Evolutionary conservation across 2,888 invertebrate species (phyloP), one percentile per base, ranked within the genome.

Genomic region (Fragum whitleyi): DNA sequence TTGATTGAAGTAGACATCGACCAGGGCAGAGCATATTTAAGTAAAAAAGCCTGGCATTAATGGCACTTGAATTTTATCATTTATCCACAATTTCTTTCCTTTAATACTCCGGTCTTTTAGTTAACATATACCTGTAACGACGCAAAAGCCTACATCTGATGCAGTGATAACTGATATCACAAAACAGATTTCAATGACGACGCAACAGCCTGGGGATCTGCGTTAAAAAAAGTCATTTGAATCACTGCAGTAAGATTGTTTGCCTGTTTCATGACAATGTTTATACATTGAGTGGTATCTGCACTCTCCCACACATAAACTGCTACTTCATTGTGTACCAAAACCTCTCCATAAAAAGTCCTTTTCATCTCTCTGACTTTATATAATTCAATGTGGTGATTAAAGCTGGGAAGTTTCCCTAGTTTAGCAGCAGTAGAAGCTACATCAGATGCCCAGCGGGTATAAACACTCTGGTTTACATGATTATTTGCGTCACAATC

Each of bases 401-500:
- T 73, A 39, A 81, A 73, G 9, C 59, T 23, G 9, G 47, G 47
- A n/a, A 79, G 67, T 32, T 69, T 53, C 32, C 78, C 84, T 5
- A 7, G 23, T 16, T 26, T 16, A 2, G 81, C 70, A 1, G 78
- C 81, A 14, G 57, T 36, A 16, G 76, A 47, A 1, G 74, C 75
- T 21, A 76, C 79, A 67, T 81, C 81, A 0, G 84, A 78, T 51
- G 78, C 78, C 73, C 74, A 81, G 53, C 29, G 73, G 29, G 76
- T 6, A 42, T 81, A 84, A 5, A 28, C 51, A 9, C 70, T 47
- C 53, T 84, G 84, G 55, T 72, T 79, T 2, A 81, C 73, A 62
- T 84, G 84, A n/a, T 47, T 3, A 32, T 81, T 79, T 36, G n/a
- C n/a, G 36, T 84, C 84, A 55, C 75, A 65, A 65, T 84, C 81